Evolutionary conservation across 2,113 vertebrate genomes (phyloP).

Genomic region (Malurus cyaneus): DNA sequence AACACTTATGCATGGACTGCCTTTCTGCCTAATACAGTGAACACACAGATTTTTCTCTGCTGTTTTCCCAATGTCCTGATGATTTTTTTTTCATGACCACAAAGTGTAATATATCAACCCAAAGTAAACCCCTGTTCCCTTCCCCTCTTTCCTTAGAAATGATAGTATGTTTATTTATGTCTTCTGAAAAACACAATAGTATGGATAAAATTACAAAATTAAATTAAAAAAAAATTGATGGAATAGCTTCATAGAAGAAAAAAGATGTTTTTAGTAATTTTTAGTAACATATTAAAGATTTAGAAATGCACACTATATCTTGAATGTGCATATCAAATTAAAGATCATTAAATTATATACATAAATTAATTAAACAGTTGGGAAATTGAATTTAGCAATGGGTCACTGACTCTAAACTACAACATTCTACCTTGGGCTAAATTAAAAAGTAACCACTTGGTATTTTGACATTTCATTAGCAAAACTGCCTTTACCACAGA

Average conservation of each 20-base stretch:
- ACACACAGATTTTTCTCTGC: background rate
- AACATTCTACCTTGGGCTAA: slow-evolving; percentile 59
- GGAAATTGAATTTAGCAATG: slow-evolving; percentile 69
- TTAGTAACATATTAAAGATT: slow-evolving; percentile 22
- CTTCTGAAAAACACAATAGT: background rate
- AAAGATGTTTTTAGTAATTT: background rate
- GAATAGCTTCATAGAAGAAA: background rate
- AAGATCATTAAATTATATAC: slow-evolving; percentile 66
- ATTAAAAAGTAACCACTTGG: slow-evolving; percentile 63
- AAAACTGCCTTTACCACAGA: slow-evolving; percentile 23
- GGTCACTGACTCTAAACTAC: slow-evolving; percentile 64
- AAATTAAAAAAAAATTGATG: background rate
- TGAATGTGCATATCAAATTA: slow-evolving; percentile 52
- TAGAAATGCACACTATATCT: slow-evolving; percentile 15
- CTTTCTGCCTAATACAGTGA: background rate
- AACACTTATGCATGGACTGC: background rate
- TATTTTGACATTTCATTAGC: slow-evolving; percentile 59
- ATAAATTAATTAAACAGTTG: slow-evolving; percentile 71
- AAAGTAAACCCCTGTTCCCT: background rate
- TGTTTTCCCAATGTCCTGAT: background rate
- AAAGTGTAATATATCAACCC: background rate
- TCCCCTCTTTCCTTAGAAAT: background rate
- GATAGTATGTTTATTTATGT: background rate
- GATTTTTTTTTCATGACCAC: background rate
- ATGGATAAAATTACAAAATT: background rate